Conservation (phyloP, 2,113 vertebrate genomes). For the Galbula dea region DNA sequence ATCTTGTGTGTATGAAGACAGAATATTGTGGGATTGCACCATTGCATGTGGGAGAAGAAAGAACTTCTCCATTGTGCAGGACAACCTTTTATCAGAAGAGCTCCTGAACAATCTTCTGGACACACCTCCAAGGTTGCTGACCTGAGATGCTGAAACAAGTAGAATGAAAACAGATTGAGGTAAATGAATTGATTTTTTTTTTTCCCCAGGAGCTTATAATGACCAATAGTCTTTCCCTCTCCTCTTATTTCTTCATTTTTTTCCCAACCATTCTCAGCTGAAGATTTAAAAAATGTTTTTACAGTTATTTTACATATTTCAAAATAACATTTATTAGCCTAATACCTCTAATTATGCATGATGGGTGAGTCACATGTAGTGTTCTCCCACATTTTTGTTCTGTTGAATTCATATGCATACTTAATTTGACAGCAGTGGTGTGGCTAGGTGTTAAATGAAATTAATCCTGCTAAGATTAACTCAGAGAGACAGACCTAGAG, state of each 20-base stretch:
- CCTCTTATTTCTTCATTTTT: neutral
- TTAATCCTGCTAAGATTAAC: neutral
- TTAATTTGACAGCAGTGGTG: neutral
- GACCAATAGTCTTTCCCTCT: neutral
- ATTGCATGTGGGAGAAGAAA: neutral
- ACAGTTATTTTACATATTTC: slow-evolving; percentile 14
- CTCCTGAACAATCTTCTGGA: neutral
- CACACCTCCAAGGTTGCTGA: neutral
- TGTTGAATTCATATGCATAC: neutral
- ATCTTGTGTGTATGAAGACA: neutral
- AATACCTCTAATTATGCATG: slow-evolving; percentile 28
- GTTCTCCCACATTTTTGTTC: slow-evolving; percentile 24
- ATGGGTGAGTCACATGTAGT: slow-evolving; percentile 7
- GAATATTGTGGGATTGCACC: neutral
- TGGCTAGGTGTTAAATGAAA: slow-evolving; percentile 1
- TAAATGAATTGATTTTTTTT: neutral
- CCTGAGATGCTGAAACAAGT: neutral
- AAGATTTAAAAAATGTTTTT: slow-evolving; percentile 36
- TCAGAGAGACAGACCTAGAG: neutral
- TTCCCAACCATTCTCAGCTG: neutral
- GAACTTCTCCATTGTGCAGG: neutral
- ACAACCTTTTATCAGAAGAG: neutral
- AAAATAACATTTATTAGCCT: slow-evolving; percentile 47
- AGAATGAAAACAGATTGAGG: neutral
- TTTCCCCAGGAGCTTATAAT: neutral